A percentile compares a stretch with the other conserved stretches of the same genome.
Conservation (phyloP, 2,113 vertebrate genomes). For the Addax nasomaculatus region DNA sequence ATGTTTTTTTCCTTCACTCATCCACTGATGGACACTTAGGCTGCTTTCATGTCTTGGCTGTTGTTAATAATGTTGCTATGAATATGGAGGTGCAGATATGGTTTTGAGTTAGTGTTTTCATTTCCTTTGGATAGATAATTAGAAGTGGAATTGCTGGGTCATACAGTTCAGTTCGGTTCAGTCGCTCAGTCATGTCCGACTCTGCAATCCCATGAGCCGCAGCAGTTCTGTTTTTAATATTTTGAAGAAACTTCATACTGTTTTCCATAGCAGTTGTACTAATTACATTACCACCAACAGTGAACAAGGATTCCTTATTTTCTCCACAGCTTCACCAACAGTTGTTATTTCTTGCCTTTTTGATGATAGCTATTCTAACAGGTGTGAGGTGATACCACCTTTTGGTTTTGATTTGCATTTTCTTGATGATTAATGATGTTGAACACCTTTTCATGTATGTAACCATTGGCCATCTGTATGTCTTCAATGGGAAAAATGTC, state of each 20-base stretch:
- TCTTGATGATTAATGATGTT: neutral
- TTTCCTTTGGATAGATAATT: neutral
- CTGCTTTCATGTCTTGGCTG: neutral
- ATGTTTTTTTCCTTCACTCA: neutral
- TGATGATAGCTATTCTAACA: neutral
- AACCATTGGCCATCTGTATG: neutral
- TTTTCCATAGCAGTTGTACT: neutral
- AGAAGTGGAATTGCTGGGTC: neutral
- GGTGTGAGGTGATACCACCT: neutral
- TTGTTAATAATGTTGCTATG: neutral
- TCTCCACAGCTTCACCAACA: neutral
- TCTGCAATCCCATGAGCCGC: no score
- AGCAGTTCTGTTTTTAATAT: neutral
- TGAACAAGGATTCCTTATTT: neutral
- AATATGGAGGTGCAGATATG: neutral
- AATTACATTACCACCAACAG: neutral
- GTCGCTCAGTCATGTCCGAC: no score
- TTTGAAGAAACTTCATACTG: neutral
- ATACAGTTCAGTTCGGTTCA: neutral
- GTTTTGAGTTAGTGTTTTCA: neutral
- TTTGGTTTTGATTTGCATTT: neutral
- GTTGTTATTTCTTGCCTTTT: neutral
- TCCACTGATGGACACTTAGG: neutral
- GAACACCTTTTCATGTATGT: neutral
- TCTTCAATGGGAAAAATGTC: neutral